Base-by-base conservation (phyloP, 2,113 vertebrate genomes). In the Polyodon spathula region DNA sequence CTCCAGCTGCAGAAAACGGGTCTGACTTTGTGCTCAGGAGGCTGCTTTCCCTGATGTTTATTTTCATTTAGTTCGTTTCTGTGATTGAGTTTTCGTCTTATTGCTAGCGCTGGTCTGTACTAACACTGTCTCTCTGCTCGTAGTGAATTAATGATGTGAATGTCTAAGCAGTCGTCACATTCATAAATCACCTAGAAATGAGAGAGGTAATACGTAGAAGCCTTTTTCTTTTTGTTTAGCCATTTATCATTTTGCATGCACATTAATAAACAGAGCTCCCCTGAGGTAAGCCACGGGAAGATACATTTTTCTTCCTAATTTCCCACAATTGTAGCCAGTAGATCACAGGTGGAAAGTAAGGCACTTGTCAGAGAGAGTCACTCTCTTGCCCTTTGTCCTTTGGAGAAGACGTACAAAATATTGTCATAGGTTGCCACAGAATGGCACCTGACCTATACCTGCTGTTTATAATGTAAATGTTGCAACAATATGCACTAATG, bases 181-280 rank as follows among this genome's bases (percentile, higher is more conserved):
- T 88, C 89, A 96, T 95, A 96, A 97, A 96, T 97, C 92, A 94
- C 78, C 70, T 81, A 89, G 90, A 58, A 93, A 95, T 91, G 84
- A 90, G 85, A 89, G 81, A 89, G 88, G 87, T 91, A 86, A 84
- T 83, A 82, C 81, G 82, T 84, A 82, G 78, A 85, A 87, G 86
- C 86, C 75, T 84, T 83, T 40, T 86, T 68, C 79, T 81, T 85
- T 88, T 87, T 89, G 86, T 88, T 87, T 86, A 83, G 85, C 78
- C 76, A 86, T 90, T 87, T 85, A 87, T 90, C 88, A 90, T 86
- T 84, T 83, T 81, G 78, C 81, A 78, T 81, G 78, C 75, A 81
- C 86, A 84, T 90, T 90, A 89, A 89, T 90, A 90, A 91, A 90
- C 87, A 89, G 74, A 78, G 78, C 74, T 89, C 87, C 88, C 83